Evolutionary conservation across 2,797 vertebrate genomes (phyloP), one percentile per base, ranked within the genome.

Genomic region (Ambastaia sidthimunki): DNA sequence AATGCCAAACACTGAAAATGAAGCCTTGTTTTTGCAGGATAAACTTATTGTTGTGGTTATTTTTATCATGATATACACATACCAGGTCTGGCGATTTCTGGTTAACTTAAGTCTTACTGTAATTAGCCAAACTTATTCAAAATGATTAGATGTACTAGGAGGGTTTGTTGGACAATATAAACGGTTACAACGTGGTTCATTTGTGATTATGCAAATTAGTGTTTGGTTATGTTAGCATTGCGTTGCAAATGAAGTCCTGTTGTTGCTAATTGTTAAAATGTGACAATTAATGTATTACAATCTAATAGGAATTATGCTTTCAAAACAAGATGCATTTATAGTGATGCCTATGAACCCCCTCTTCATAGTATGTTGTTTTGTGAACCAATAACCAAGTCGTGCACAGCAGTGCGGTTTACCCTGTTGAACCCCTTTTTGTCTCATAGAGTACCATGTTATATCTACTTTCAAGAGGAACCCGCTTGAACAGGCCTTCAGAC

Each of bases 401-500:
- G 83, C 60, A 76, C 76, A 89, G 80, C 80, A 81, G 60, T 88
- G 82, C 60, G 21, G 71, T 84, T 87, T 78, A 85, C 83, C 85
- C 69, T 92, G 80, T 89, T 91, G 81, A 91, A 94, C 74, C 87
- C 92, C 82, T 94, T 96, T 97, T 88, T 99, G 93, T 98, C 94
- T 95, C 95, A 93, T 94, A 99, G 98, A 99, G 93, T 97, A 98
- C 96, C 97, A 99, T 97, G 98, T 99, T 94, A 99, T 97, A 95
- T 99, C 97, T 90, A 98, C 96, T 93, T 99, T 99, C 98, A 99
- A 99, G 98, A 98, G 98, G 98, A 99, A 99, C 92, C 98, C 98
- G 93, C 98, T 99, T 92, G 98, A 99, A 91, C 98, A 99, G 96
- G 98, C 98, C 90, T 96, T 99, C 95, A 96, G 98, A 90, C 96